These are phyloP conservation scores for Habropoda laboriosa DNA, from an alignment of 1,140 invertebrate genomes.

Conservation along the genomic window DNA sequence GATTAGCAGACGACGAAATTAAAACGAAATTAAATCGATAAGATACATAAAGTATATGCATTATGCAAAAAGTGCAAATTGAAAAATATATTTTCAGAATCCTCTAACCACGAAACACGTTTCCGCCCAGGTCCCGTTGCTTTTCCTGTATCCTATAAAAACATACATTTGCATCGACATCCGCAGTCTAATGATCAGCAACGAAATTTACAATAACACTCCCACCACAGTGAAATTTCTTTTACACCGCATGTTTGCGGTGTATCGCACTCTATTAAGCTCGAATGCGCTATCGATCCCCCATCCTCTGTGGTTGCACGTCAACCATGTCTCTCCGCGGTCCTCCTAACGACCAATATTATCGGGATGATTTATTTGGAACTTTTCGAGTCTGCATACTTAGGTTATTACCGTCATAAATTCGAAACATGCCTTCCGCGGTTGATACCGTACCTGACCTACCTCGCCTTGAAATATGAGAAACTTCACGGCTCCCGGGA, in stretches of 20 bases:
- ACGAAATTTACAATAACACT: too few species aligned
- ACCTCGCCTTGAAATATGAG: slow-evolving; percentile 46
- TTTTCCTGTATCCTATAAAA: too few species aligned
- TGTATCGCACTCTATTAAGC: neutral
- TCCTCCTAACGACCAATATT: slow-evolving; percentile 43
- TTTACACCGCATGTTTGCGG: neutral
- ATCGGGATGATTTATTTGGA: slow-evolving; percentile 64
- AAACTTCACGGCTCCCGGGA: slow-evolving; percentile 13
- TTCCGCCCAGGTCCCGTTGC: too few species aligned
- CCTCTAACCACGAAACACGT: too few species aligned
- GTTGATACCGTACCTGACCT: slow-evolving; percentile 61
- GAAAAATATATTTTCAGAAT: too few species aligned
- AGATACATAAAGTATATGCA: too few species aligned
- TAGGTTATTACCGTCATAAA: slow-evolving; percentile 63
- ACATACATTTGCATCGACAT: too few species aligned
- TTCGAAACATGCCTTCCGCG: slow-evolving; percentile 46
- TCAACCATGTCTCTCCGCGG: neutral
- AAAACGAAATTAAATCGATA: too few species aligned
- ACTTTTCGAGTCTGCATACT: slow-evolving; percentile 42
- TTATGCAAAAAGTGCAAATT: too few species aligned
- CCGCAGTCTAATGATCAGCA: too few species aligned
- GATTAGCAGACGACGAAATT: too few species aligned
- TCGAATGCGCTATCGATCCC: slow-evolving; percentile 7
- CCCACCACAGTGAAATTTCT: neutral
- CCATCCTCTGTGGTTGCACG: neutral